Evolutionary conservation across 2,888 invertebrate species (phyloP).

Genomic region (Alsophila aescularia): DNA sequence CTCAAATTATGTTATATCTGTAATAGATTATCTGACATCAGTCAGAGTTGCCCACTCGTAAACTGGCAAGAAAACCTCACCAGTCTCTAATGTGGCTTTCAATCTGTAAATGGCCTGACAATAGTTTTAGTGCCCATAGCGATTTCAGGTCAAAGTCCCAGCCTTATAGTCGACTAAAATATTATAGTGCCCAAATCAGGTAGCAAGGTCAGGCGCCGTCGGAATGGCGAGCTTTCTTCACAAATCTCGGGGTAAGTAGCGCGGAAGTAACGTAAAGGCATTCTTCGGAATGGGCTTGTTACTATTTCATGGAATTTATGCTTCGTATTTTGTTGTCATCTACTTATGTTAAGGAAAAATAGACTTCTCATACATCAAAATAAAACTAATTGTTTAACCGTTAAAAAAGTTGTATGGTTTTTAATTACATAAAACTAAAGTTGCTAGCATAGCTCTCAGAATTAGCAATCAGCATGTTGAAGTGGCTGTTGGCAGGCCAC

Average conservation of each 20-base stretch:
- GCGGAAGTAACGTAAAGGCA: constrained; percentile 10
- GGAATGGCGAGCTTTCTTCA: background rate
- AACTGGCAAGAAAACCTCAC: no score
- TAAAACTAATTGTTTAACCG: no score
- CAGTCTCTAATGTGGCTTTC: background rate
- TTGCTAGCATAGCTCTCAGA: no score
- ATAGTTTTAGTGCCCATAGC: constrained; percentile 1
- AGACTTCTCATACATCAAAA: no score
- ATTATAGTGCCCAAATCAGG: background rate
- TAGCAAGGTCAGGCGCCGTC: background rate
- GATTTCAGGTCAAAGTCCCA: background rate
- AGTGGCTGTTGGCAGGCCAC: no score
- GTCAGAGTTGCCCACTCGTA: no score
- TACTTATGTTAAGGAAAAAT: background rate
- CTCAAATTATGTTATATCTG: no score
- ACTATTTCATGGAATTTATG: constrained; percentile 8
- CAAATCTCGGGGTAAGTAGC: constrained; percentile 21
- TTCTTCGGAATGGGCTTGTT: constrained; percentile 11
- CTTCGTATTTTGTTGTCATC: constrained; percentile 11
- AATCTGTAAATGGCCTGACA: constrained; percentile 1
- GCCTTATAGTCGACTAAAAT: background rate
- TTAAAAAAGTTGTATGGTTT: no score
- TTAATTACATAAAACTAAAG: no score
- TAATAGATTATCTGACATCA: no score
- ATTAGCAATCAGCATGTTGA: no score